Conservation (phyloP, 2,888 invertebrate species). For the Calliopum simillimum region DNA sequence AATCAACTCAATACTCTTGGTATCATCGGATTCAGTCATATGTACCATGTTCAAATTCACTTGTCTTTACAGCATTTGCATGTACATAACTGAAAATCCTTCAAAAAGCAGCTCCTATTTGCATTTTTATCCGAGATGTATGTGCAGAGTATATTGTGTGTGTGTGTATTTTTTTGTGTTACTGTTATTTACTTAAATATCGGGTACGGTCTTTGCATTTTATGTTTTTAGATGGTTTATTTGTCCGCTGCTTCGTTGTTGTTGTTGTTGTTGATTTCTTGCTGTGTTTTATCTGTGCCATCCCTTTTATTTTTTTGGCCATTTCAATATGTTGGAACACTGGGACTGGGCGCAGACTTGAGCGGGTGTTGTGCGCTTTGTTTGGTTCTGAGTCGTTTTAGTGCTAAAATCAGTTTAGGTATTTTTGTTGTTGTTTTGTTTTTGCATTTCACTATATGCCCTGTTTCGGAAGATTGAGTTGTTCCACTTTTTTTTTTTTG, state of each 20-base stretch:
- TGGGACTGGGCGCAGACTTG: background rate
- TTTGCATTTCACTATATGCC: conserved; percentile 2
- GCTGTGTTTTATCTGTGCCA: conserved; percentile 3
- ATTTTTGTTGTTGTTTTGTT: background rate
- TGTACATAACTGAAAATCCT: conserved; percentile 20
- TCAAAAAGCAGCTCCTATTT: conserved; percentile 15
- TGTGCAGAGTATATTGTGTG: conserved; percentile 21
- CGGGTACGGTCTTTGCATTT: conserved; percentile 54
- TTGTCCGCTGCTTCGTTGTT: conserved; percentile 7
- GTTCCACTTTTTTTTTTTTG: background rate
- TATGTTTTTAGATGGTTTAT: conserved; percentile 30
- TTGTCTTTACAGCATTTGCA: conserved; percentile 12
- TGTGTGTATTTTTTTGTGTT: background rate
- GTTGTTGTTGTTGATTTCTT: conserved; percentile 5
- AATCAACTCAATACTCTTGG: too few relatives aligned
- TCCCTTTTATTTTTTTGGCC: background rate
- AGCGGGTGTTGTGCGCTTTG: background rate
- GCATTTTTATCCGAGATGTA: conserved; percentile 18
- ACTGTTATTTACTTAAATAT: conserved; percentile 43
- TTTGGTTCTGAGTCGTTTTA: background rate
- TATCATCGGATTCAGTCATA: background rate
- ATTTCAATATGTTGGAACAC: too few relatives aligned
- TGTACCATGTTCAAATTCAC: background rate
- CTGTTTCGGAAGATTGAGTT: conserved; percentile 30
- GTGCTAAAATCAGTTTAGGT: background rate